Conservation (phyloP, 2,888 invertebrate genomes). For the Heliconius charithonia region DNA sequence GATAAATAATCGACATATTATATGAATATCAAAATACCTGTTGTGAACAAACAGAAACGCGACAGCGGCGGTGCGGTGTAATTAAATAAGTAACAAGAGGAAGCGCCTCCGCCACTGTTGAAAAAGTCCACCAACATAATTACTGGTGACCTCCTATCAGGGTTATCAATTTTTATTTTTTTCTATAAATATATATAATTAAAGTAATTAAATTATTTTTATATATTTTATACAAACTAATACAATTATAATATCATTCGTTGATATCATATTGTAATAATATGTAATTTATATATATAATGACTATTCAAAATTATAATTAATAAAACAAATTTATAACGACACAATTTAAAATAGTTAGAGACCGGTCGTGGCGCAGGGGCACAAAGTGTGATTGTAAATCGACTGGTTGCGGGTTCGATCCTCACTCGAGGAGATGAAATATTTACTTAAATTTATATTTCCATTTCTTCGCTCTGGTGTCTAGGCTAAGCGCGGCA, state of each 20-base stretch:
- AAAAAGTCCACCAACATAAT: slow-evolving; percentile 74
- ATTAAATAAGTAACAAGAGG: slow-evolving; percentile 70
- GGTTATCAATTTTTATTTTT: slow-evolving; percentile 52
- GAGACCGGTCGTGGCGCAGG: no score
- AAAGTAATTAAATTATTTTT: neutral
- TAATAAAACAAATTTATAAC: neutral
- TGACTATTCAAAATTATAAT: neutral
- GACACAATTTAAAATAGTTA: neutral
- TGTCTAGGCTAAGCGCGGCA: no score
- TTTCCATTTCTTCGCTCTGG: no score
- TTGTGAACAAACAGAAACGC: slow-evolving; percentile 1
- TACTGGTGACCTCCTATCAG: slow-evolving; percentile 67
- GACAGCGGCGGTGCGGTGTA: slow-evolving; percentile 53
- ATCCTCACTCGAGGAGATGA: no score
- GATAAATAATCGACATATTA: slow-evolving; percentile 5
- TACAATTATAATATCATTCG: neutral
- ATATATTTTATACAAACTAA: neutral
- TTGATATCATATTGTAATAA: neutral
- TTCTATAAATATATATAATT: neutral
- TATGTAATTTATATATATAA: neutral
- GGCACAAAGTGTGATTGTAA: no score
- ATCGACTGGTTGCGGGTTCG: no score
- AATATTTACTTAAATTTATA: no score
- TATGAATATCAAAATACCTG: slow-evolving; percentile 4
- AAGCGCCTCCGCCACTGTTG: slow-evolving; percentile 57